phyloP scores from a whole-genome alignment of 2,888 invertebrate genomes.

The Chalcis sispes region DNA sequence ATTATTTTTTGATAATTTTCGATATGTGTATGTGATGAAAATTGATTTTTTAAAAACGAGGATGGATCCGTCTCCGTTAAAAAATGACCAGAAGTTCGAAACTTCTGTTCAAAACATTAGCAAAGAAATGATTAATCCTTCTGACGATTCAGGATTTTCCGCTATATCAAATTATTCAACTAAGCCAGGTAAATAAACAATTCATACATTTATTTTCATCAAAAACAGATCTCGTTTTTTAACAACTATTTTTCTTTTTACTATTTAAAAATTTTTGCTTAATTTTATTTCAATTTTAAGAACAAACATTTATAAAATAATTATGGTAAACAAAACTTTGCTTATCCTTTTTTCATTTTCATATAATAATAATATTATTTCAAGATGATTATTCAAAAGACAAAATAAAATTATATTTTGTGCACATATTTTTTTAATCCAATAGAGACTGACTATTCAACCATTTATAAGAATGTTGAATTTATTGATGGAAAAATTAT shows the following conservation, averaged over 20 bases:
- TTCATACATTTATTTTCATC: neutral
- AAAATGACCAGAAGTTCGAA: neutral
- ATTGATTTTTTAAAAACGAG: no score
- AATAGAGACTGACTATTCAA: neutral
- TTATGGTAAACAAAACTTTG: no score
- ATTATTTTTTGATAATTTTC: no score
- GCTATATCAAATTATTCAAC: conserved; percentile 16
- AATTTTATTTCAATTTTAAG: no score
- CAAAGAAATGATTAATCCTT: conserved; percentile 17
- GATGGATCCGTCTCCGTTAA: no score
- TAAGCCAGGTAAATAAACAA: neutral
- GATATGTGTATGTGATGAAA: no score
- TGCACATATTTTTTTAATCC: no score
- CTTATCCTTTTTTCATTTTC: no score
- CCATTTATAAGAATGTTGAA: conserved; percentile 34
- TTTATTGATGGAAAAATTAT: conserved; percentile 39
- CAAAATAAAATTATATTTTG: no score
- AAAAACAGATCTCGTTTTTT: neutral
- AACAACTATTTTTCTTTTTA: neutral
- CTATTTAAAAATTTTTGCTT: neutral
- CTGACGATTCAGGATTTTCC: conserved; percentile 45
- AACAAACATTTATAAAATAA: no score
- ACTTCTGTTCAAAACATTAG: neutral
- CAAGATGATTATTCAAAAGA: no score
- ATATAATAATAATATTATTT: no score